Base-by-base conservation (phyloP, 2,113 vertebrate species). In the Pterocles burchelli region DNA sequence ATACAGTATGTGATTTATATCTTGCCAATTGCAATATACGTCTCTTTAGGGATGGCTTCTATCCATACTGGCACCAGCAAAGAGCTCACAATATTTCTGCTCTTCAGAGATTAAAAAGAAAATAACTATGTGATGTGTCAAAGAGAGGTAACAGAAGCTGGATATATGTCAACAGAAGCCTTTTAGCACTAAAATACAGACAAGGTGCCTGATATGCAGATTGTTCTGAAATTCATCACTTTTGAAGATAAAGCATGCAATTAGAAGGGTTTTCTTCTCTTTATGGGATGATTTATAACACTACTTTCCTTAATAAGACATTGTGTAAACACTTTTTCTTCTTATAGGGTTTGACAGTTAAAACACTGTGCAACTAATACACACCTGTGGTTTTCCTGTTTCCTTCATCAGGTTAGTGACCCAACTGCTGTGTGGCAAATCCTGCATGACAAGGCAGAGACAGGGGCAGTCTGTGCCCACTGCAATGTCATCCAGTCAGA, bases 1-100 rank as follows among this genome's bases (percentile, higher is more conserved):
- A 88, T 85, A 89, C 52, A 36, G 59, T 74, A 67, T 62, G 80
- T 89, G 95, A 96, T 96, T 96, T 96, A 90, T 96, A 96, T 96
- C 95, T 95, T 96, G 96, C 95, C 96, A 97, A 54, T 93, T 97
- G 96, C 92, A 96, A 90, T 94, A 93, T 72, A 93, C 1, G 0
- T 96, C 80, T 94, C 90, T 95, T 96, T 84, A 95, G 65, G 76
- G 93, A 96, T 95, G 95, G 93, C 92, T 96, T 88, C 90, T 93
- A 78, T 96, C 95, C 96, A 96, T 95, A 95, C 96, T 96, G 96
- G 93, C 95, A 96, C 90, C 85, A 96, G 83, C 57, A 86, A 94
- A 93, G 73, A 90, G 45, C 83, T 94, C 83, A 81, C 88, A 87
- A 57, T 92, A 94, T 90, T 96, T 92, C 89, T 95, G 80, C 66